phyloP scores from a whole-genome alignment of 1,140 invertebrate species.

The Monomorium pharaonis region DNA sequence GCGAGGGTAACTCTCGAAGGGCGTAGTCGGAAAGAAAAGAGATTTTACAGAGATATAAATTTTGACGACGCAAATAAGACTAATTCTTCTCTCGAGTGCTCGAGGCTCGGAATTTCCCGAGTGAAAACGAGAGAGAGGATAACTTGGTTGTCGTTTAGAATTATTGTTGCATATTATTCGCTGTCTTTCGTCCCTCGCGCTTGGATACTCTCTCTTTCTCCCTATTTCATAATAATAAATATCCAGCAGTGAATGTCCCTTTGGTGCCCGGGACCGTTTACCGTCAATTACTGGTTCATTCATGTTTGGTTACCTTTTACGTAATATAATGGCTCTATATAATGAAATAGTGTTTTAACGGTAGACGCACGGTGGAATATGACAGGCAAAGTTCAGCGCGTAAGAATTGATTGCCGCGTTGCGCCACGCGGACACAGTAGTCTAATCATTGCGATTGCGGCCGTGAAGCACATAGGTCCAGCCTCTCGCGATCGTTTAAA shows the following conservation, averaged over 20 bases:
- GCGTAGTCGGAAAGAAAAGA: not conserved
- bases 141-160: not conserved
- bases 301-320: slow-evolving; percentile 5
- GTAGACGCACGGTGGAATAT: not conserved
- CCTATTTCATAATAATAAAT: not conserved
- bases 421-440: slow-evolving; percentile 61
- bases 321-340: slow-evolving; percentile 12
- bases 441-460: slow-evolving; percentile 63
- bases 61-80: not conserved
- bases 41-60: not conserved
- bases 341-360: slow-evolving; percentile 12
- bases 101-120: not conserved
- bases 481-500: slow-evolving; percentile 45
- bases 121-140: not conserved
- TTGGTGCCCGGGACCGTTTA: not conserved
- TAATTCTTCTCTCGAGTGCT: not conserved
- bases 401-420: slow-evolving; percentile 23
- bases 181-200: not conserved
- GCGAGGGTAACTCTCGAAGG: too few relatives aligned
- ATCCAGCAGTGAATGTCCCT: not conserved
- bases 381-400: slow-evolving; percentile 7
- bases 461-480: slow-evolving; percentile 31
- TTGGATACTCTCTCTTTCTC: not conserved
- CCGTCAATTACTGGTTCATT: not conserved
- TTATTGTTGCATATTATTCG: not conserved